Percentiles rank a stretch among this genome's conserved stretches.
These are phyloP conservation scores for Acanthosepion esculentum DNA, from an alignment of 2,888 invertebrate genomes.

Conservation along the genomic window DNA sequence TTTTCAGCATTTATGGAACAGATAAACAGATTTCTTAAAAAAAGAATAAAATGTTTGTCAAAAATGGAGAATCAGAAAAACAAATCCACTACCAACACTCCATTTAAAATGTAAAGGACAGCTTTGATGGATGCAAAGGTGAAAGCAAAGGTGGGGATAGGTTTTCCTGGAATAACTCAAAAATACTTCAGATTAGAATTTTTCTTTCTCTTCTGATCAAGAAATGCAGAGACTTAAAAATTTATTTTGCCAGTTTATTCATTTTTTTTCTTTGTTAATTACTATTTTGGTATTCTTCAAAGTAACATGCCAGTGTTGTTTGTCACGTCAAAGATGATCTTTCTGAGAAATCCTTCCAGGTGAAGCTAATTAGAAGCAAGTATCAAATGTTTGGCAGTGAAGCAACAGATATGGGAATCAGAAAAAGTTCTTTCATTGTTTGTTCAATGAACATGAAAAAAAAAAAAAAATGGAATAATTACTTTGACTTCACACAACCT, in stretches of 20 bases:
- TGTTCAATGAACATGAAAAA: not conserved
- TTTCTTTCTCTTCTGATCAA: not conserved
- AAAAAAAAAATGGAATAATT: not conserved
- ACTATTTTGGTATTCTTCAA: not conserved
- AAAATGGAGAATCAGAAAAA: not conserved
- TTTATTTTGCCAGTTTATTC: not conserved
- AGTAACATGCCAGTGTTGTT: not conserved
- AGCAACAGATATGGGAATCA: not conserved
- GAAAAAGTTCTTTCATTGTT: not conserved
- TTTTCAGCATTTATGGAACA: not conserved
- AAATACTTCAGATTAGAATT: too few species aligned
- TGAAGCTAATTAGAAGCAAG: not conserved
- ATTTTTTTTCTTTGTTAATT: not conserved
- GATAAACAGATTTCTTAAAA: not conserved
- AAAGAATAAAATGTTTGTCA: not conserved
- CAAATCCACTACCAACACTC: not conserved
- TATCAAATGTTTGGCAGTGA: not conserved
- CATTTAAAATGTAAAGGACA: too few species aligned
- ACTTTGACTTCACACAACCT: too few species aligned
- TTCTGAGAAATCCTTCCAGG: constrained; percentile 2
- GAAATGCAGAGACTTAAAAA: not conserved
- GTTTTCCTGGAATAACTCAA: too few species aligned
- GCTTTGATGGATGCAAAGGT: too few species aligned
- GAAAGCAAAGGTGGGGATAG: too few species aligned
- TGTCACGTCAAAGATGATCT: not conserved